Evolutionary conservation across 1,140 invertebrate species (phyloP).

Genomic region (Drosophila orosa): DNA sequence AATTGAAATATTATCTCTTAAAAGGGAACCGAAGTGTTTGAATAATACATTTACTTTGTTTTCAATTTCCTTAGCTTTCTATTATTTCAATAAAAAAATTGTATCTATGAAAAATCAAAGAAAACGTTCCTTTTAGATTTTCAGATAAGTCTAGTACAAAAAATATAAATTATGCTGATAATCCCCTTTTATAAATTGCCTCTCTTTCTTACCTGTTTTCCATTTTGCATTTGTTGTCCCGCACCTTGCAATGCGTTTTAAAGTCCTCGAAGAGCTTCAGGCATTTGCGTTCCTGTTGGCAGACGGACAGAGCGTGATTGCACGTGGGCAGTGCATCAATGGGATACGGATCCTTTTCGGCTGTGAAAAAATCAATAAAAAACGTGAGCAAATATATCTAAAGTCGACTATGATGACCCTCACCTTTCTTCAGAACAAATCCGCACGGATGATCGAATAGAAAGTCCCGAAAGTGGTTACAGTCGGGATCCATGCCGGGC

Average conservation of each 20-base stretch:
- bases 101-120: too few relatives aligned
- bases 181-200: too few relatives aligned
- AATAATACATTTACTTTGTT: too few relatives aligned
- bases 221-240: conserved; percentile 93
- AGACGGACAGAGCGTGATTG: conserved; percentile 93
- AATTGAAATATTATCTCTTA: not conserved
- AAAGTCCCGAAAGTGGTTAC: conserved; percentile 95
- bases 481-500: conserved; percentile 94
- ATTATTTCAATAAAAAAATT: too few relatives aligned
- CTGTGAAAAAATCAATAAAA: conserved; percentile 42
- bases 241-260: conserved; percentile 92
- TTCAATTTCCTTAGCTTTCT: too few relatives aligned
- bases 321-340: conserved; percentile 94
- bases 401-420: conserved; percentile 46
- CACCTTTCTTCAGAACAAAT: conserved; percentile 94
- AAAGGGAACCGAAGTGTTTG: not conserved
- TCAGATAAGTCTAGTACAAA: too few relatives aligned
- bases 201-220: conserved; percentile 90
- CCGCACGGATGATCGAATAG: conserved; percentile 96
- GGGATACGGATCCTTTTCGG: conserved; percentile 94
- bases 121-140: too few relatives aligned
- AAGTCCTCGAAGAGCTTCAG: conserved; percentile 92
- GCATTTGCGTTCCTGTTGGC: conserved; percentile 91
- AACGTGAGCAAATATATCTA: too few relatives aligned
- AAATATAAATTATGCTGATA: too few relatives aligned